Evolutionary conservation across 2,888 invertebrate genomes (phyloP).

Genomic region (Leucoptera coffeella): DNA sequence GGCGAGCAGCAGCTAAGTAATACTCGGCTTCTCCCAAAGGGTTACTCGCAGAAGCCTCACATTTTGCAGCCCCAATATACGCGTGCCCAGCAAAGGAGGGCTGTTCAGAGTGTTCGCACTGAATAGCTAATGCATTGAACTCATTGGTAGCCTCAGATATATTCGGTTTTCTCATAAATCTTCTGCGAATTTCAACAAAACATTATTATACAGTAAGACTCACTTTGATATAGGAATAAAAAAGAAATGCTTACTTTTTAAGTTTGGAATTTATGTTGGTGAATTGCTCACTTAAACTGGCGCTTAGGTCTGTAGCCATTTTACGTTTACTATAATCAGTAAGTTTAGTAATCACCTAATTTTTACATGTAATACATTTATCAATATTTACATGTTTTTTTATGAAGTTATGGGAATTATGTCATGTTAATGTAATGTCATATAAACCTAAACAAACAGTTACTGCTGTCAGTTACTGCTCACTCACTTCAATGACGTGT

Average conservation of each 20-base stretch:
- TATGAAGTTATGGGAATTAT: neutral
- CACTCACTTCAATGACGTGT: constrained; percentile 7
- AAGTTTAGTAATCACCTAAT: no score
- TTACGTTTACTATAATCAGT: no score
- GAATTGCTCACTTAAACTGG: constrained; percentile 64
- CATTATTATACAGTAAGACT: no score
- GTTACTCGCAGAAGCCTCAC: constrained; percentile 72
- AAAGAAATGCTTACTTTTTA: constrained; percentile 54
- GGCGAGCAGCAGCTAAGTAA: constrained; percentile 69
- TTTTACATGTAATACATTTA: no score
- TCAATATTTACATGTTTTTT: no score
- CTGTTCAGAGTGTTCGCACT: constrained; percentile 75
- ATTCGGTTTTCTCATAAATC: constrained; percentile 70
- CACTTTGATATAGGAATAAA: neutral
- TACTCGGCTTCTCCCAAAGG: constrained; percentile 71
- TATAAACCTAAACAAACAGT: constrained; percentile 1
- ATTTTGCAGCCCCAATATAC: constrained; percentile 73
- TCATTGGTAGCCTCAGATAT: constrained; percentile 73
- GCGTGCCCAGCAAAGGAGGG: constrained; percentile 79
- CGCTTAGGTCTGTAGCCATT: constrained; percentile 41
- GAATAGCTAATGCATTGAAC: constrained; percentile 67
- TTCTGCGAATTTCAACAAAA: constrained; percentile 35
- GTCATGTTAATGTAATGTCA: constrained; percentile 4
- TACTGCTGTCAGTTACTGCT: no score
- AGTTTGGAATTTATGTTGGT: constrained; percentile 66